Evolutionary conservation across 2,113 vertebrate genomes (phyloP), one percentile per base, ranked within the genome.

Genomic region (Corynorhinus townsendii): DNA sequence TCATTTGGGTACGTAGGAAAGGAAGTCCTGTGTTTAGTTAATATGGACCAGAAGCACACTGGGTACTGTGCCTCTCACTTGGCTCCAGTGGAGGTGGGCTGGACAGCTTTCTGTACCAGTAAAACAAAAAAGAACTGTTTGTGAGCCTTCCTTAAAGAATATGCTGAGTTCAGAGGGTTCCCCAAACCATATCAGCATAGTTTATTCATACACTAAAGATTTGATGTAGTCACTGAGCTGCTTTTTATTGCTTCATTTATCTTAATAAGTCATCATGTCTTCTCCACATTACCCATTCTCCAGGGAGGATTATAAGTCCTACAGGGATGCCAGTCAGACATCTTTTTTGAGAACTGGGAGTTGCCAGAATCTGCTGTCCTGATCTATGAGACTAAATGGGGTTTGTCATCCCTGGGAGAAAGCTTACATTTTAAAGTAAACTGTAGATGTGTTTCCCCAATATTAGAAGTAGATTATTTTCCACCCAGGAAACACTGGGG

Each of bases 201-300:
- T 91, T 93, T 75, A 93, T 88, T 62, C 54, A 85, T 82, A 73
- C 77, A 66, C 43, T 69, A 49, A 90, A 83, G 19, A 91, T 40
- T 88, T 86, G 45, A 52, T 93, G 15, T 81, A 82, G 90, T 93
- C 80, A 52, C 43, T 93, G 62, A 90, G 64, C 88, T 93, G 83
- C 69, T 95, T 95, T 96, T 93, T 89, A 59, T 79, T 96, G 90
- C 89, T 89, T 96, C 68, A 90, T 52, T 88, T 96, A 87, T 77
- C 49, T 90, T 91, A 96, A n/a, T 94, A 90, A 95, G 73, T 95
- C 54, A 85, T 91, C 69, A 47, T 90, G 12, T 71, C 38, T 86
- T 91, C 17, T 93, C 83, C 64, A 66, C 35, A 9, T 94, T 77
- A 90, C 72, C 38, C 26, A 54, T 68, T 96, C 96, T 93, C 94